Conservation (phyloP, 1,140 invertebrate species). For the Cephus cinctus region DNA sequence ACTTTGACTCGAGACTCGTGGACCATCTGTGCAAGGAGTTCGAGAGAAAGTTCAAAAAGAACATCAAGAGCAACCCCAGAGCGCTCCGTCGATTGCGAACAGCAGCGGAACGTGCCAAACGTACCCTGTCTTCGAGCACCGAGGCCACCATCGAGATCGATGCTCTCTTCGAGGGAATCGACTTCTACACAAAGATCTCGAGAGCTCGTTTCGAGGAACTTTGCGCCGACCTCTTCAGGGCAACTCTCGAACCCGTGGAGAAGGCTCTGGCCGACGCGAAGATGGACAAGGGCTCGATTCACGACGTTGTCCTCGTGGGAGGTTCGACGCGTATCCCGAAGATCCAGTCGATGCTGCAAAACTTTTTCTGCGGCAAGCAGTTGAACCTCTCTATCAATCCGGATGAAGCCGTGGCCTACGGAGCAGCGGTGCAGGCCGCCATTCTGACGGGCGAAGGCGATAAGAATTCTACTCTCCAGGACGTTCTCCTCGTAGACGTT, state of each 20-base stretch:
- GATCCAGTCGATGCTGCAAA: slow-evolving; percentile 63
- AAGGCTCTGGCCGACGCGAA: slow-evolving; percentile 74
- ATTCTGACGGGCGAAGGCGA: slow-evolving; percentile 64
- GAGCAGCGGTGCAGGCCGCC: slow-evolving; percentile 76
- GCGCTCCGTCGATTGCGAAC: slow-evolving; percentile 75
- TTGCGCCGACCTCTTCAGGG: too few species aligned
- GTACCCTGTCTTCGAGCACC: slow-evolving; percentile 66
- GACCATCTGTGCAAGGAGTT: slow-evolving; percentile 69
- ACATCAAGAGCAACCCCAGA: slow-evolving; percentile 71
- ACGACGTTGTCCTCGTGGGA: slow-evolving; percentile 67
- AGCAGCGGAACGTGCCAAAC: slow-evolving; percentile 71
- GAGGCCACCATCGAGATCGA: slow-evolving; percentile 75
- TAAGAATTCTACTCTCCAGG: slow-evolving; percentile 70
- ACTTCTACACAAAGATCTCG: slow-evolving; percentile 84
- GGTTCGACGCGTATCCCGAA: slow-evolving; percentile 69
- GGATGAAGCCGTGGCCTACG: slow-evolving; percentile 75
- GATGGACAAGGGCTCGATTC: slow-evolving; percentile 68
- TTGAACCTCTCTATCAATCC: slow-evolving; percentile 76
- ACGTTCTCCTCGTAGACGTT: slow-evolving; percentile 70
- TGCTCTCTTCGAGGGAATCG: slow-evolving; percentile 74
- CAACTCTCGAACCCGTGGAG: too few species aligned
- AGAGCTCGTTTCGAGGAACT: slow-evolving; percentile 81
- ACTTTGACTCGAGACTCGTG: slow-evolving; percentile 60
- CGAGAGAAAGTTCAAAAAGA: slow-evolving; percentile 81
- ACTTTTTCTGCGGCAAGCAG: slow-evolving; percentile 66